A percentile compares a stretch with the other conserved stretches of the same genome.
Conservation (phyloP, 2,113 vertebrate genomes). For the Otis tarda region DNA sequence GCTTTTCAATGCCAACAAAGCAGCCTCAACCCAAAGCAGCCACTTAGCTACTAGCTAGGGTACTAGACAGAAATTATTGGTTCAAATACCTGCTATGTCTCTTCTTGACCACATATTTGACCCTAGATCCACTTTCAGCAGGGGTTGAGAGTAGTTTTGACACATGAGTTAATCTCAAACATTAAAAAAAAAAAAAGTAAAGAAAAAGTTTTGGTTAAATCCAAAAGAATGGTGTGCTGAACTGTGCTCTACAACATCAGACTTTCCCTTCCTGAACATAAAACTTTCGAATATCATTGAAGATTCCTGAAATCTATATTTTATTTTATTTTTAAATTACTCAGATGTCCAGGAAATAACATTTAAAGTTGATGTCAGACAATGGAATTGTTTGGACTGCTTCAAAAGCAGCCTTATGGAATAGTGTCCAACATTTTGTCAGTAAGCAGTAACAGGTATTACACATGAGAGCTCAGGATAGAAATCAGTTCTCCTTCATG, state of each 20-base stretch:
- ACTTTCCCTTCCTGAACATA: background rate
- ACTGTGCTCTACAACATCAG: background rate
- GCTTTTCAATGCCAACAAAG: background rate
- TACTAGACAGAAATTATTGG: background rate
- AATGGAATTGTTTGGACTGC: background rate
- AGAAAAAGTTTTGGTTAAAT: background rate
- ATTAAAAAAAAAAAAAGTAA: background rate
- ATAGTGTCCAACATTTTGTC: background rate
- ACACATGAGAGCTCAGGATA: background rate
- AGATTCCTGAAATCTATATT: background rate
- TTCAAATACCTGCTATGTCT: background rate
- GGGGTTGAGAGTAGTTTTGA: background rate
- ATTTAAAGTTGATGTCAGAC: background rate
- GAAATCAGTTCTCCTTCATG: background rate
- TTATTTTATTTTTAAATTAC: background rate
- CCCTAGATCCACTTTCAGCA: background rate
- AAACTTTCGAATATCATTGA: background rate
- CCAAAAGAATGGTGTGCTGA: background rate
- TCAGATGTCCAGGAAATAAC: background rate
- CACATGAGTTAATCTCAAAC: background rate
- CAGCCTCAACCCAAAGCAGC: background rate
- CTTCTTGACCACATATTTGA: background rate
- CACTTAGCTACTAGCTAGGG: background rate
- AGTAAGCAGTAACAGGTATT: background rate
- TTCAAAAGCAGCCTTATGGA: background rate